Conservation (phyloP, 2,113 vertebrate species). For the Deroptyus accipitrinus region DNA sequence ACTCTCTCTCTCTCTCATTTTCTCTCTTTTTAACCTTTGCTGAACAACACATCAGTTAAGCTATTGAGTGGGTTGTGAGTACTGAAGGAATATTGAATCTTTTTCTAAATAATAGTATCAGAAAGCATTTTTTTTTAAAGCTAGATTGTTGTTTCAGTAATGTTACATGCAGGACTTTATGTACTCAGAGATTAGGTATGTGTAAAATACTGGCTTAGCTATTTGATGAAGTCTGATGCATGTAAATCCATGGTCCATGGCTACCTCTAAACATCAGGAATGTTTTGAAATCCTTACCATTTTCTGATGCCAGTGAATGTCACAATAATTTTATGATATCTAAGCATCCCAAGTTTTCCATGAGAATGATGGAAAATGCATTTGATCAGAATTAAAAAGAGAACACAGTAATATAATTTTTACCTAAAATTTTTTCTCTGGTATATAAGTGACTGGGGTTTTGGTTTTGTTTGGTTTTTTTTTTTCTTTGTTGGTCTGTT, state of each 20-base stretch:
- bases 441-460: neutral
- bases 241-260: neutral
- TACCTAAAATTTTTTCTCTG: neutral
- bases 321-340: neutral
- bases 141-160: conserved; percentile 12
- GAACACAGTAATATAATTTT: neutral
- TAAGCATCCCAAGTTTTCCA: neutral
- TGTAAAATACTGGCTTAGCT: neutral
- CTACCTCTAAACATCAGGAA: neutral
- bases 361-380: neutral
- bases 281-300: neutral
- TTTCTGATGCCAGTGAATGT: neutral
- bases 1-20: neutral
- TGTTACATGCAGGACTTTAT: neutral
- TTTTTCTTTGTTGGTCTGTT: neutral
- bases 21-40: conserved; percentile 28
- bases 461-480: neutral
- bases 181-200: neutral
- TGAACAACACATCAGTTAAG: conserved; percentile 50
- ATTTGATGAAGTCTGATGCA: neutral
- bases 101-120: conserved; percentile 35
- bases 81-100: conserved; percentile 58
- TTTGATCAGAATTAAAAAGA: neutral
- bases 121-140: conserved; percentile 23
- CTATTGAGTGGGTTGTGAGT: conserved; percentile 25